These are phyloP conservation scores for Montipora capitata DNA, from an alignment of 92 coral and sea anemone species.

Conservation along the genomic window DNA sequence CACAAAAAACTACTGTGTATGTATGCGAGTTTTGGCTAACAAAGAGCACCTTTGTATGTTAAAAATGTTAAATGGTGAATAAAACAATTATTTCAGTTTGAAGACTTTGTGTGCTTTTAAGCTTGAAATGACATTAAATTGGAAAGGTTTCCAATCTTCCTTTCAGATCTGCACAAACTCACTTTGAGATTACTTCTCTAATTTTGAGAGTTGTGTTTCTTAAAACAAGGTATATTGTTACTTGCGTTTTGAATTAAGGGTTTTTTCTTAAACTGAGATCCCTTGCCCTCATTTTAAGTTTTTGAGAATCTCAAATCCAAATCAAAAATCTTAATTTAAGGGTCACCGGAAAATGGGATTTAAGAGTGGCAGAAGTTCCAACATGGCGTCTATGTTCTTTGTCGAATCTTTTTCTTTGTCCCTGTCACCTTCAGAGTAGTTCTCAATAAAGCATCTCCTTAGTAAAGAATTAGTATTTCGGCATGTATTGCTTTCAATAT, in stretches of 20 bases:
- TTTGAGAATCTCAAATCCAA: constrained; percentile 1
- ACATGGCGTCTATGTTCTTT: too few species aligned
- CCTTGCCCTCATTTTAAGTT: background rate
- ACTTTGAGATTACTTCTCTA: background rate
- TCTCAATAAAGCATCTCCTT: too few species aligned
- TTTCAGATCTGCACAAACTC: background rate
- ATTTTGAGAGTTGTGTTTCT: background rate
- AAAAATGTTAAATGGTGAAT: too few species aligned
- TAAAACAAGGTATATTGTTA: background rate
- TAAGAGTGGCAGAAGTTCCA: too few species aligned
- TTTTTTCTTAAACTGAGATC: background rate
- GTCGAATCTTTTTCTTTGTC: too few species aligned
- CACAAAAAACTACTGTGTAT: too few species aligned
- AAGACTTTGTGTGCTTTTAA: background rate
- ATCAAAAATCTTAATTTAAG: background rate
- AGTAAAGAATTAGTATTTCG: too few species aligned
- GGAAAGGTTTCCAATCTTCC: background rate
- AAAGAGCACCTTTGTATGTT: too few species aligned
- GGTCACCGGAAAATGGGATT: background rate
- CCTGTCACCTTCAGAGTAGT: too few species aligned
- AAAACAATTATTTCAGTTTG: too few species aligned
- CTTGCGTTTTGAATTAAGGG: background rate
- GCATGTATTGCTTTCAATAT: too few species aligned
- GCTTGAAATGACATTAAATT: background rate
- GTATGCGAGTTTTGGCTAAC: too few species aligned